Evolutionary conservation across 1,140 invertebrate species (phyloP), one percentile per base, ranked within the genome.

Genomic region (Adoxophyes honmai): DNA sequence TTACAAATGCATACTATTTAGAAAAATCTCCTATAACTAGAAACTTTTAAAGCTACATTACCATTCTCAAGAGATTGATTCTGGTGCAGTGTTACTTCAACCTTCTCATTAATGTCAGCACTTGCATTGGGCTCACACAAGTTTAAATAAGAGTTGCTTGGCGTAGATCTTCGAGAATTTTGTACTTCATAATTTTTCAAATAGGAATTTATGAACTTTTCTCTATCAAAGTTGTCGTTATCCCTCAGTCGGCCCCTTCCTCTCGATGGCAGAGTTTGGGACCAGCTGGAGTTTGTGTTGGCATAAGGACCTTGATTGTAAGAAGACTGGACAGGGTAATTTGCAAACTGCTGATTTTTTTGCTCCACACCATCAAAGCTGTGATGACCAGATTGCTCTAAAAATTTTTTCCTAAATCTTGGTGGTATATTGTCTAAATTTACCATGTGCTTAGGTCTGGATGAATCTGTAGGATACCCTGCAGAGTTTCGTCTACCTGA

Each of bases 381-480:
- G 52, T 85, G 76, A 59, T 88, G 79, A 34, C 78, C 85, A 42
- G 83, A 78, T 75, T 84, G 80, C 57, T 86, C 89, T 66, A 89
- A 80, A 78, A 78, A 86, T 62, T 89, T 89, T 63, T 90, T 90
- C 66, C 86, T 82, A 70, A 90, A 87, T 64, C 89, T 75, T 56
- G 89, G 89, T 39, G 89, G 86, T 65, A 90, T 70, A 69, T 86
- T 87, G 57, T 90, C 88, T 68, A 90, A 65, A 66, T 90, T 89
- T 13, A 79, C 61, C 57, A 75, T 76, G 56, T 78, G 76, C 42
- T 85, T 87, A 52, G 75, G 77, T 65, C 75, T 67, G 16, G 70
- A 64, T 54, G 68, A 62, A 51, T 81, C 82, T 59, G 71, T 73
- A 42, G 75, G 59, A 64, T 83, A 87, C 1, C 86, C 81, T 33